Conservation (phyloP, 2,113 vertebrate species). For the Hystrix brachyura region DNA sequence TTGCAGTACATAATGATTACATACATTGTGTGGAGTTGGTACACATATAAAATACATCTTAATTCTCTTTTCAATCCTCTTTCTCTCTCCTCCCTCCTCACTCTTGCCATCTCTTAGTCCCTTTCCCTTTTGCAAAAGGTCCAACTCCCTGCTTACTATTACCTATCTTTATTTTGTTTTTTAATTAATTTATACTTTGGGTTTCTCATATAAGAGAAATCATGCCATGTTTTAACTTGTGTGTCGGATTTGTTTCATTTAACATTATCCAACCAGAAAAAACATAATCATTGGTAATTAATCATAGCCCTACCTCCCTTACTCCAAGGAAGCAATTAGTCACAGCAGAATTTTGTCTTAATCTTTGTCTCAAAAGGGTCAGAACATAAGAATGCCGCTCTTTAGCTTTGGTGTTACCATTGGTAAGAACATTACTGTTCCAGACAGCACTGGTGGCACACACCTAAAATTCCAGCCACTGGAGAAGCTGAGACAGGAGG, state of each 20-base stretch:
- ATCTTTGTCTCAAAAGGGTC: not conserved
- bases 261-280: not conserved
- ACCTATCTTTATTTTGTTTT: not conserved
- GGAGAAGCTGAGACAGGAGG: not conserved
- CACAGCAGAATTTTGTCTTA: not conserved
- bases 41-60: not conserved
- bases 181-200: not conserved
- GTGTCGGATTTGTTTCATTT: not conserved
- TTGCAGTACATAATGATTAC: not conserved
- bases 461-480: not conserved
- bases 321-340: not conserved
- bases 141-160: not conserved
- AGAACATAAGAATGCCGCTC: not conserved
- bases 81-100: not conserved
- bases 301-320: not conserved
- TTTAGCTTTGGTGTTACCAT: not conserved
- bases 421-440: conserved; percentile 1
- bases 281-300: not conserved
- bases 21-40: not conserved
- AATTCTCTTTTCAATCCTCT: not conserved
- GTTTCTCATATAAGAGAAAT: not conserved
- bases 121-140: not conserved
- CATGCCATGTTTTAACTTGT: not conserved
- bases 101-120: not conserved
- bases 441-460: not conserved